Evolutionary conservation across 2,113 vertebrate genomes (phyloP), one percentile per base, ranked within the genome.

Genomic region (Entosphenus tridentatus): DNA sequence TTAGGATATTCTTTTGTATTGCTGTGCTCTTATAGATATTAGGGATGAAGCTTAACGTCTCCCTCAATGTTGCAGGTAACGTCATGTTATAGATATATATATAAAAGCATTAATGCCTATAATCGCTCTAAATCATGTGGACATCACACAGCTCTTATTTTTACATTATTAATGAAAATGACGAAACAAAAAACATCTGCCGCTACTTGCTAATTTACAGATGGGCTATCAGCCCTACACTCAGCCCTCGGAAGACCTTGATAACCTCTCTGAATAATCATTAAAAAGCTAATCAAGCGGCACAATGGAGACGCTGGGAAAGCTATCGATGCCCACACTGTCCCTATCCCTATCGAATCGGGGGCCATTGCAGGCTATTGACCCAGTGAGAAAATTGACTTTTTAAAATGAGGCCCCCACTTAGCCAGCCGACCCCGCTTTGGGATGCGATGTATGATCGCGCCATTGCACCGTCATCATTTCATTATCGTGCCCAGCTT

Each of bases 271-370:
- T 21, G 21, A 21, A 65, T 65, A 65, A 65, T 65, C 62, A 21
- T 65, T 65, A 65, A 65, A 65, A 65, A 65, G 62, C 62, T 65
- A 65, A 65, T 65, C 62, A 65, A 65, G 21, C 62, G 21, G n/a
- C 21, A 65, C 62, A 65, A 65, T 65, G 62, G 62, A 65, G 62
- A n/a, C 62, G 21, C 62, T 65, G 62, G 21, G 21, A 65, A 65
- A 65, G n/a, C n/a, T 65, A 65, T 65, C 21, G 62, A 65, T 65
- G 62, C 62, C 10, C n/a, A 21, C 62, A 9, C 21, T 65, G 62
- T n/a, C 62, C 62, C 62, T 21, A 65, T 65, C n/a, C n/a, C 62
- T 65, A 21, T 65, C 62, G n/a, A 65, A 65, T 65, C 21, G n/a
- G n/a, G 62, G 62, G 62, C 21, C 62, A n/a, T 21, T n/a, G 62